phyloP scores from a whole-genome alignment of 1,140 invertebrate genomes.

The Polyergus mexicanus region DNA sequence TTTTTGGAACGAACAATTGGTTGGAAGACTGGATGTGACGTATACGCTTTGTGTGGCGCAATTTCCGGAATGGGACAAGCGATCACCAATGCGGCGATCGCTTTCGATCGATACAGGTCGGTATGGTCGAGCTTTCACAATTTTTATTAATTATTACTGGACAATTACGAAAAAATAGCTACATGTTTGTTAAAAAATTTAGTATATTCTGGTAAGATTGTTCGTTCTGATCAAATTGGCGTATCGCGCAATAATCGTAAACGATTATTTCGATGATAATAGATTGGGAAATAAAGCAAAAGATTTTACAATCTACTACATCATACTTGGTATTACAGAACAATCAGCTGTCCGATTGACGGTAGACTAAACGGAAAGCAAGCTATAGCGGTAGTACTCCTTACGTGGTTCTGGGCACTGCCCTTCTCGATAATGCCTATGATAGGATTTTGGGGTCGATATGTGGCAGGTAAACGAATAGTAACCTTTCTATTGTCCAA shows the following conservation, averaged over 20 bases:
- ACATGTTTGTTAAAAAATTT: slow-evolving; percentile 29
- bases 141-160: slow-evolving; percentile 19
- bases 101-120: slow-evolving; percentile 92
- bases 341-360: slow-evolving; percentile 92
- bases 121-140: slow-evolving; percentile 27
- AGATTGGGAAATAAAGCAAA: neutral
- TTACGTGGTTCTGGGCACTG: slow-evolving; percentile 91
- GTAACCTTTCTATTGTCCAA: too few species aligned
- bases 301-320: slow-evolving; percentile 10
- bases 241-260: neutral
- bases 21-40: slow-evolving; percentile 90
- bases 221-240: too few species aligned
- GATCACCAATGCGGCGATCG: slow-evolving; percentile 92
- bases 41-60: slow-evolving; percentile 90
- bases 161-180: neutral
- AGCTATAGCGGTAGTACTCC: slow-evolving; percentile 88
- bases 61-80: slow-evolving; percentile 91
- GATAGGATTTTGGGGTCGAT: slow-evolving; percentile 89
- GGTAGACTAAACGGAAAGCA: slow-evolving; percentile 90
- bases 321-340: too few species aligned
- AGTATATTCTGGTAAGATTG: too few species aligned
- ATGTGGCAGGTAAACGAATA: slow-evolving; percentile 88
- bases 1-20: slow-evolving; percentile 89
- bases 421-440: slow-evolving; percentile 91
- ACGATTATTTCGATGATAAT: slow-evolving; percentile 6